Base-by-base conservation (phyloP, 1,140 invertebrate species). In the Octopus sinensis region DNA sequence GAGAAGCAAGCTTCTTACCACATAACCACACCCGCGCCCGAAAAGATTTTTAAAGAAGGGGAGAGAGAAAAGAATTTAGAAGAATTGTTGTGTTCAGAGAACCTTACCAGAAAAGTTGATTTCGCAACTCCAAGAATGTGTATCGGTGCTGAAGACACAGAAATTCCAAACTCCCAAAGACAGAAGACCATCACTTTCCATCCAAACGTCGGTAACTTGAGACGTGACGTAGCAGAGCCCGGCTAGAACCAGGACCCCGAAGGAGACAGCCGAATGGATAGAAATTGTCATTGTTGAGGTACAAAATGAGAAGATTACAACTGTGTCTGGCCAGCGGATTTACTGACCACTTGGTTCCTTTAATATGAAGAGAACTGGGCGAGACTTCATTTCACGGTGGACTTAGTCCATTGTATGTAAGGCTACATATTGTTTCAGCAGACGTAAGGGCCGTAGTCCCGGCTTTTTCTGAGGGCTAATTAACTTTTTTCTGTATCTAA, bases 121-220 rank as follows among this genome's bases (percentile, higher is more conserved):
- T 79, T 82, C 53, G 54, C 83, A 84, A 10, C 53, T 43, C 83
- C 81, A 84, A 10, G 80, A 80, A 54, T 84, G 30, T 12, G 81
- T 79, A 17, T n/a, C 52, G n/a, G 53, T 23, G 23, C 81, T 54
- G 53, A 80, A 73, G 68, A 79, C 76, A 53, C 83, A 84, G 71
- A 79, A 81, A 53, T 81, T 79, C 83, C 83, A 84, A n/a, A 84
- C 54, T 6, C 83, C 83, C n/a, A 84, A 82, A 17, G 80, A 79
- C 71, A 84, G 77, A 17, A 78, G 62, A 71, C 80, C 76, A 3
- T 80, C 81, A 53, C 78, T 82, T 52, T 54, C 13, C 6, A 81
- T 78, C 83, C 83, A 84, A 9, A 81, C 82, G 43, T 68, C 80
- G 13, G 81, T 84, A 75, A 79, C 83, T 76, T 82, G 56, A 79